Base-by-base conservation (phyloP, 53 echinoderm and acorn worm species). In the Antedon mediterranea region DNA sequence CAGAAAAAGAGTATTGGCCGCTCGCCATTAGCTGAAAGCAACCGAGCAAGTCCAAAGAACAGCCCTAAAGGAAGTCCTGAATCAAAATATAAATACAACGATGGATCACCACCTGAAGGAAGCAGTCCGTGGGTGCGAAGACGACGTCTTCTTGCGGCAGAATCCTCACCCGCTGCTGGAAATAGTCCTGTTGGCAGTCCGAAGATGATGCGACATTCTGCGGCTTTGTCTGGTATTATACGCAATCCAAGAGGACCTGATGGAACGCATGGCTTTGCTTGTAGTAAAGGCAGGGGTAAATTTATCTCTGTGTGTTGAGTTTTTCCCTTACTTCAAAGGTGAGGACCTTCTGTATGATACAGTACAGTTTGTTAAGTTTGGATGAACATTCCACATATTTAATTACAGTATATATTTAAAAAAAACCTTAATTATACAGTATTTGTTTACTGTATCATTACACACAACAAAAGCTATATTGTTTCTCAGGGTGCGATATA, bases 61-160 rank as follows among this genome's bases (percentile, higher is more conserved):
- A 98, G 98, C 78, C 92, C 98, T 30, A 75, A 77, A 6, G 88
- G 75, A 34, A 98, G 98, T 75, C 98, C 98, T 0, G 97, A 92
- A 82, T 87, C 87, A 6, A 89, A 85, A 75, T 89, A 89, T 30
- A 87, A 87, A 2, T 81, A 85, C 79, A 87, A 84, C 74, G 91
- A 91, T 37, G 87, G 87, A 41, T 80, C 94, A 0, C 87, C 87
- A 0, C 23, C 57, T 3, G 57, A 57, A 57, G 76, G 76, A 32
- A 23, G 33, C 34, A 93, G 92, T 71, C 92, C 92, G 28, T 89
- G 92, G 90, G 87, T 90, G 31, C 98, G 90, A 76, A 76, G 90
- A 4, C 88, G 97, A 31, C 83, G 87, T 75, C 37, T 92, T 32
- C 43, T 88, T 30, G 86, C 90, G 0, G 89, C 86, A 29, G 57